Conservation (phyloP, 1,140 invertebrate genomes). For the Calliopsis andreniformis region DNA sequence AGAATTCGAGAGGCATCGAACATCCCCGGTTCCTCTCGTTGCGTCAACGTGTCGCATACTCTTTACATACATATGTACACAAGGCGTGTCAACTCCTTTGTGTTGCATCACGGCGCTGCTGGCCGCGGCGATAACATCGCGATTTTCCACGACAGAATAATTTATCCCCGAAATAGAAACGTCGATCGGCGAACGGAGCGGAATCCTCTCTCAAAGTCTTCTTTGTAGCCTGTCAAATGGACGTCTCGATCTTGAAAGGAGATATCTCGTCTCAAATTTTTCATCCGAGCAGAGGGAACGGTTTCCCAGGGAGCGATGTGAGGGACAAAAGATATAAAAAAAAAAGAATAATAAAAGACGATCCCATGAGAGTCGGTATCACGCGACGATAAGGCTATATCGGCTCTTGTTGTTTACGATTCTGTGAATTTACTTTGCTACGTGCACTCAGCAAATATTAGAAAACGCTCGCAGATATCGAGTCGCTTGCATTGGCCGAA, state of each 20-base stretch:
- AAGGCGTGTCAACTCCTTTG: slow-evolving; percentile 7
- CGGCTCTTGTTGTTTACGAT: slow-evolving; percentile 31
- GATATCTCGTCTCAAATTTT: neutral
- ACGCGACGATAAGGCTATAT: slow-evolving; percentile 34
- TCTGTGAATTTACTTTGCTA: slow-evolving; percentile 29
- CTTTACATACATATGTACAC: slow-evolving; percentile 26
- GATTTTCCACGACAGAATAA: slow-evolving; percentile 41
- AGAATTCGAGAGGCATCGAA: slow-evolving; percentile 29
- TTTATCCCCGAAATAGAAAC: neutral
- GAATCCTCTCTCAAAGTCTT: neutral
- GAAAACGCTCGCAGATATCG: slow-evolving; percentile 8
- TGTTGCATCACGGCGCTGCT: neutral
- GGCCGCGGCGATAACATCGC: neutral
- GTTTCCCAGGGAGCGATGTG: neutral
- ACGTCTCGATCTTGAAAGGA: no score
- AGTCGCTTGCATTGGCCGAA: neutral
- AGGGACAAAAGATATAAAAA: no score
- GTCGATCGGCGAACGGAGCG: neutral
- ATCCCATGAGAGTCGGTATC: neutral
- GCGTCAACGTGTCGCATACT: neutral
- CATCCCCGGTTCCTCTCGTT: slow-evolving; percentile 18
- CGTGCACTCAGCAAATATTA: slow-evolving; percentile 30
- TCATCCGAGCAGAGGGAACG: neutral
- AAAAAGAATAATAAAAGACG: neutral
- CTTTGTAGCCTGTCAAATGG: neutral